phyloP scores from a whole-genome alignment of 2,113 vertebrate genomes.

The Origma solitaria region DNA sequence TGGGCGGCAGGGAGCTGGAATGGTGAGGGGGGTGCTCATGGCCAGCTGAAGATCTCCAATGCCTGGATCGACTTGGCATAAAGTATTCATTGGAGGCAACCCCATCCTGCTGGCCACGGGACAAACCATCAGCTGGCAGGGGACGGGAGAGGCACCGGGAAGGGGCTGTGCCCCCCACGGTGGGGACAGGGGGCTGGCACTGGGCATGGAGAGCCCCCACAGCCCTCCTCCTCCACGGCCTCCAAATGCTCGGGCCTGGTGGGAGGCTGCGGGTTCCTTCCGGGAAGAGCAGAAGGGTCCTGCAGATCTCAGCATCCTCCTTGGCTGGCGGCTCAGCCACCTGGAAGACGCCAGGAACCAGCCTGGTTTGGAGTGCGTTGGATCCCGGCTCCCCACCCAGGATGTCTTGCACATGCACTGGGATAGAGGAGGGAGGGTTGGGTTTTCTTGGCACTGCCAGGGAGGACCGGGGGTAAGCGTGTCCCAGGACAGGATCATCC shows the following conservation, averaged over 20 bases:
- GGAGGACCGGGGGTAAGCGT: rapidly evolving
- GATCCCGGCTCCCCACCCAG: background rate
- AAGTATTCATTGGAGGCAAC: background rate
- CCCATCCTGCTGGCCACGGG: background rate
- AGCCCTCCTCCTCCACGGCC: background rate
- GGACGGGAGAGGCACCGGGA: rapidly evolving
- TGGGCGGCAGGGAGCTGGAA: background rate
- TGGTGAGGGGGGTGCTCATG: background rate
- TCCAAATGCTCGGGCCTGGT: background rate
- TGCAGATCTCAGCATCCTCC: constrained; percentile 16
- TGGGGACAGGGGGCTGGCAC: background rate
- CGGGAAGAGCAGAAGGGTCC: constrained; percentile 18
- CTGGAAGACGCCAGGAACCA: background rate
- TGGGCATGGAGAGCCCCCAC: rapidly evolving
- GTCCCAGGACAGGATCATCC: background rate
- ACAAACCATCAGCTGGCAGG: background rate
- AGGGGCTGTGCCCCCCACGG: background rate
- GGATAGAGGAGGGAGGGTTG: rapidly evolving
- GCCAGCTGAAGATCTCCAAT: background rate
- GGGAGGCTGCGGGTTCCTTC: background rate
- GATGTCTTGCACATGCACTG: rapidly evolving
- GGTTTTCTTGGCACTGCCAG: background rate
- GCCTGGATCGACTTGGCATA: background rate
- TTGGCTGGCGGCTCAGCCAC: constrained; percentile 4
- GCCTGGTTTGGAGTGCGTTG: background rate